These are phyloP conservation scores for Takifugu rubripes DNA, from an alignment of 2,797 vertebrate genomes.

Conservation along the genomic window DNA sequence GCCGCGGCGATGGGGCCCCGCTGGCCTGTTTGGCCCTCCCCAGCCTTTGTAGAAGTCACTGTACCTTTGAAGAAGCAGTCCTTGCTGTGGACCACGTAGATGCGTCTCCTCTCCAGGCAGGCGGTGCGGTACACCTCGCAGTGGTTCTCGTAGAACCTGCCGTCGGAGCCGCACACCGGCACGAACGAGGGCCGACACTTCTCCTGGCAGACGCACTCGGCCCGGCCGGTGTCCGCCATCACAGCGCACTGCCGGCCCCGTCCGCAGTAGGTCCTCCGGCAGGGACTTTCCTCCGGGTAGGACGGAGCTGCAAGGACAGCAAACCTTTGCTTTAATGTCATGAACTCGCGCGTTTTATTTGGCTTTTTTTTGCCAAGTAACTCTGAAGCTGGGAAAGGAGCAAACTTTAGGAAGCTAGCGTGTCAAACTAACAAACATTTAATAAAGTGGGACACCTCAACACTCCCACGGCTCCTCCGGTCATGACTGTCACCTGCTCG, in stretches of 20 bases:
- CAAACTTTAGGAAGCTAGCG: too few relatives aligned
- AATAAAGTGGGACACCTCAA: too few relatives aligned
- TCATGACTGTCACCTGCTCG: background rate
- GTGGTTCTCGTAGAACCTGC: conserved; percentile 92
- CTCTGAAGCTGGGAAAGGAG: too few relatives aligned
- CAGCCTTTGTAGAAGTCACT: background rate
- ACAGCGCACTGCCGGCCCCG: conserved; percentile 82
- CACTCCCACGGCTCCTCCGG: background rate
- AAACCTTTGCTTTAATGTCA: background rate
- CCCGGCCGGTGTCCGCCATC: conserved; percentile 73
- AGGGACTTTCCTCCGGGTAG: conserved; percentile 65
- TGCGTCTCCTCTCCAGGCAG: conserved; percentile 83
- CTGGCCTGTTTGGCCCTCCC: background rate
- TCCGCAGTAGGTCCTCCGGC: conserved; percentile 80
- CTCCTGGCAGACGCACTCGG: conserved; percentile 83
- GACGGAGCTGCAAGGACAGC: conserved; percentile 63
- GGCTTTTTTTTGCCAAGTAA: too few relatives aligned
- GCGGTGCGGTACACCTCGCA: conserved; percentile 89
- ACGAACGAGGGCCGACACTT: conserved; percentile 83
- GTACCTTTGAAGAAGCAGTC: conserved; percentile 97
- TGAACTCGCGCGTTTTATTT: too few relatives aligned
- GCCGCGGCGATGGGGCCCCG: too few relatives aligned
- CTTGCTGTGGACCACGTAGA: conserved; percentile 86
- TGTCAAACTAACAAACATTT: too few relatives aligned
- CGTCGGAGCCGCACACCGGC: conserved; percentile 92